Evolutionary conservation across 2,888 invertebrate genomes (phyloP), one percentile per base, ranked within the genome.

Genomic region (Drosophila pseudotakahashii): DNA sequence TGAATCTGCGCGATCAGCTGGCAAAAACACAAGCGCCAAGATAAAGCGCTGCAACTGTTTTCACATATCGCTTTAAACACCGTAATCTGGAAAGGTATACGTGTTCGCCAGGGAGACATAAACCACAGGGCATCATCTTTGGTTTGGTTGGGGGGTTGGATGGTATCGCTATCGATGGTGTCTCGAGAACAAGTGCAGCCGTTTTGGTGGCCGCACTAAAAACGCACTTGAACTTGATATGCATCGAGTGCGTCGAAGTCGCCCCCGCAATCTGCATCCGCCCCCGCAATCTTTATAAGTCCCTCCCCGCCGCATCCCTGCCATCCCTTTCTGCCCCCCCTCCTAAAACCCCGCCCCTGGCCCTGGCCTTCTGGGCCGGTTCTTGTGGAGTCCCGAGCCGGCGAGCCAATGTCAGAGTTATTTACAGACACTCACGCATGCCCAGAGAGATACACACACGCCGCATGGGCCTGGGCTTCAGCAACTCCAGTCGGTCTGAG

Each of bases 161-260:
- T 26, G 48, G 11, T 16, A 39, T 37, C 57, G 57, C 11, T n/a
- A 30, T 37, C 57, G 57, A 26, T 26, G 34, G 47, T 16, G 47
- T 32, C 48, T 26, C 39, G 57, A 32, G 39, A 54, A 32, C 58
- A 41, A 59, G 57, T 59, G 58, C 58, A 39, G 41, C 41, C 30
- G 30, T 26, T 26, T 26, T 26, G 36, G 36, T 26, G 6, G 23
- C 32, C 47, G 30, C 26, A 48, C 34, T 9, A n/a, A 10, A 51
- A 19, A 59, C 58, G 58, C 58, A 59, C 58, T 59, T 59, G 58
- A 59, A 59, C 58, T 59, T 59, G 58, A 59, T 59, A 59, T 55
- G 30, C 55, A 13, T 16, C 34, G 48, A 14, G 19, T 13, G 19
- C 51, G 36, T 50, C 14, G 54, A 16, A 34, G 48, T 34, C 48